Conservation (phyloP, 92 coral and sea anemone species). For the Micromussa lordhowensis region DNA sequence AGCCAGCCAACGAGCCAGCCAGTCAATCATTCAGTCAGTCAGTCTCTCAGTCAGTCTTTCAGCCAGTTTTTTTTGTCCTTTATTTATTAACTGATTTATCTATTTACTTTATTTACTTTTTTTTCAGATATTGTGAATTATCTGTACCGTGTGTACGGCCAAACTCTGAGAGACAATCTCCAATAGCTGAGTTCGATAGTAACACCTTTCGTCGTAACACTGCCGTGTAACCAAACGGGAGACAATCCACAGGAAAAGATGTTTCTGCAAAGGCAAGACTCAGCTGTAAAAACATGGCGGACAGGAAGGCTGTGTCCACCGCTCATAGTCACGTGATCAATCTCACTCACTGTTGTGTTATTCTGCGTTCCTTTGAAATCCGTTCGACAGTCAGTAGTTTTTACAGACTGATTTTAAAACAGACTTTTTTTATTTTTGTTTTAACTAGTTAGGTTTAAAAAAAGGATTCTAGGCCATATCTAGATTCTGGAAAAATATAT, state of each 20-base stretch:
- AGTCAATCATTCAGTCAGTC: no score
- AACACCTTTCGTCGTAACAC: neutral
- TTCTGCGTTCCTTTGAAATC: no score
- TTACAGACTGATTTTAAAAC: no score
- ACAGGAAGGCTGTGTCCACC: neutral
- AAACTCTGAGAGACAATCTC: neutral
- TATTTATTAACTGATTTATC: no score
- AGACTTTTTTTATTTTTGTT: no score
- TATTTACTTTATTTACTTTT: neutral
- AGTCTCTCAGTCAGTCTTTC: no score
- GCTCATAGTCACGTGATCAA: neutral
- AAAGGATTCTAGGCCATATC: no score
- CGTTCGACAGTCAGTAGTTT: no score
- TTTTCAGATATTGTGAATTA: slow-evolving; percentile 19
- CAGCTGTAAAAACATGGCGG: neutral
- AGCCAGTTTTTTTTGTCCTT: no score
- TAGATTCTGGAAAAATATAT: no score
- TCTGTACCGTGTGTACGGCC: slow-evolving; percentile 10
- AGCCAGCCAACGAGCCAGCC: no score
- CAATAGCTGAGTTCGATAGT: neutral
- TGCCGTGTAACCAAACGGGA: neutral
- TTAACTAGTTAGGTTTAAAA: no score
- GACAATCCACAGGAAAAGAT: neutral
- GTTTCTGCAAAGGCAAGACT: neutral
- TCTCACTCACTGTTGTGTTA: neutral